Conservation (phyloP, 2,797 vertebrate species). For the Prionace glauca region DNA sequence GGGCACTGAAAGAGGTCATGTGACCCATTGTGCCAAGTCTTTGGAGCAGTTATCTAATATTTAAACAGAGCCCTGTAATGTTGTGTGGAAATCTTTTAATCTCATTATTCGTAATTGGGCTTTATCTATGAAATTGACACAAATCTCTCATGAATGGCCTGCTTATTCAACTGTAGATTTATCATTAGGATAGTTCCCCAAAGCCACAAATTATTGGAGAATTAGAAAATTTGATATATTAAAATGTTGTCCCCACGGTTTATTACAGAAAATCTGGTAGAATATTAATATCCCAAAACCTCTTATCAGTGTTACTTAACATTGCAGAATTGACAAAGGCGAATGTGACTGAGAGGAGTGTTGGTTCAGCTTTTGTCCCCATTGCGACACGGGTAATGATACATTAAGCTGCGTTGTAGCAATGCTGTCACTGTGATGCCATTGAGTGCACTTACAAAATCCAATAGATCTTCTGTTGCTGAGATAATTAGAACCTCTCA, state of each 20-base stretch:
- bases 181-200: not conserved
- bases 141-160: not conserved
- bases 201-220: not conserved
- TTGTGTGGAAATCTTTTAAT: not conserved
- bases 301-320: not conserved
- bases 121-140: not conserved
- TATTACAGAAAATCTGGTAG: not conserved
- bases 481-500: constrained; percentile 26
- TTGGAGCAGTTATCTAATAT: not conserved
- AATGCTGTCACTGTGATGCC: not conserved
- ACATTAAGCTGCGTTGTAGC: not conserved
- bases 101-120: not conserved
- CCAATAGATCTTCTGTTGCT: constrained; percentile 9
- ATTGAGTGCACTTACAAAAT: not conserved
- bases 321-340: not conserved
- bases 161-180: not conserved
- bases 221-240: not conserved
- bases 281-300: not conserved
- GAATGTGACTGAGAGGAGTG: not conserved
- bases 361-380: not conserved
- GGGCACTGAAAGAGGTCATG: not conserved
- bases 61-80: not conserved
- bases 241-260: not conserved
- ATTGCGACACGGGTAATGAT: not conserved
- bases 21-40: not conserved